Percentiles rank a stretch among this genome's conserved stretches.
Conservation (phyloP, 1,140 invertebrate species). For the Ips typographus region DNA sequence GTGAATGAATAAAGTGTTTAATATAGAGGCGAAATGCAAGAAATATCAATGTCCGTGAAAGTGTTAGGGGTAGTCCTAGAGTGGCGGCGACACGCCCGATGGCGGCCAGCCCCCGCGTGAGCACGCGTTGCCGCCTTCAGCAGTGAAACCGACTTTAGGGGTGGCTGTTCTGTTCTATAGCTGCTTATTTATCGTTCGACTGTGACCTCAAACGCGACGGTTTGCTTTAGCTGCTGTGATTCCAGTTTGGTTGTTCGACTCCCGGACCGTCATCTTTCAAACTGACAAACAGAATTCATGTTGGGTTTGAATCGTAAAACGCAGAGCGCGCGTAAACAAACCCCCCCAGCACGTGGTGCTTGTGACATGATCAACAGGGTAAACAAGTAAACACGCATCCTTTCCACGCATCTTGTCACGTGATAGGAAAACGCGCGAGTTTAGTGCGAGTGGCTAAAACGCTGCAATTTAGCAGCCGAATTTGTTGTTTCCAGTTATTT, state of each 20-base stretch:
- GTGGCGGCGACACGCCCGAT: conserved; percentile 51
- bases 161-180: conserved; percentile 50
- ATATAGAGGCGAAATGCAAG: conserved; percentile 6
- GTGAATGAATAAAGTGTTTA: conserved; percentile 2
- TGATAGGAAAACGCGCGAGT: conserved; percentile 18
- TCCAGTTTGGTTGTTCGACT: conserved; percentile 20
- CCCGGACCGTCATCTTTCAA: conserved; percentile 18
- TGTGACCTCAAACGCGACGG: conserved; percentile 49
- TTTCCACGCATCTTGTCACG: conserved; percentile 41
- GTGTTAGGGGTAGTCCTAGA: conserved; percentile 44
- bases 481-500: conserved; percentile 26
- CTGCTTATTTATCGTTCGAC: conserved; percentile 53
- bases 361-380: conserved; percentile 48
- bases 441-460: conserved; percentile 16
- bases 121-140: conserved; percentile 50
- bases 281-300: conserved; percentile 18
- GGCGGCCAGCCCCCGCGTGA: conserved; percentile 42
- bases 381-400: conserved; percentile 45
- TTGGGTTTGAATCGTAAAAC: conserved; percentile 27
- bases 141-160: conserved; percentile 42
- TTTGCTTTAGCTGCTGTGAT: conserved; percentile 32
- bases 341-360: conserved; percentile 36
- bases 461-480: conserved; percentile 38
- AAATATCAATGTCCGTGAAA: conserved; percentile 25
- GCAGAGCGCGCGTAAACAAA: conserved; percentile 32